Evolutionary conservation across 64 coral and sea anemone species (phyloP).

Genomic region (Montipora foliosa): DNA sequence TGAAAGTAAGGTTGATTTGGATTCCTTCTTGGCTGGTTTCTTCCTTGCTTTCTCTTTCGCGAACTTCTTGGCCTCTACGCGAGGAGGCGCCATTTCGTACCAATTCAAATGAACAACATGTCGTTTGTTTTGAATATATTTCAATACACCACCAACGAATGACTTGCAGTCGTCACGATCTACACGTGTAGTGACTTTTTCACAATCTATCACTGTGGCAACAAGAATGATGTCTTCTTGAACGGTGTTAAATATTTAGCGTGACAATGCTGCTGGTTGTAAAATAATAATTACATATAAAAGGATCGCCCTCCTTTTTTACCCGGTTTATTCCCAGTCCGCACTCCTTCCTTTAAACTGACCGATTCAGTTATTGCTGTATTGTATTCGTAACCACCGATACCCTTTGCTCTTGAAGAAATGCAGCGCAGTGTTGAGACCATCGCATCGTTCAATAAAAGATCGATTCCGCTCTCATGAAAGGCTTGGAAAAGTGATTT

Average conservation of each 20-base stretch:
- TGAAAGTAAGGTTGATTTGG: slow-evolving; percentile 6
- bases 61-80: background rate
- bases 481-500: no score
- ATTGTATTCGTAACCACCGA: no score
- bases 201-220: background rate
- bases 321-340: no score
- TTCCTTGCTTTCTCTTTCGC: slow-evolving; percentile 44
- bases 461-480: no score
- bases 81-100: slow-evolving; percentile 24
- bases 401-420: no score
- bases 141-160: background rate
- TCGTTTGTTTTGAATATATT: background rate
- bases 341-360: no score
- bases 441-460: no score
- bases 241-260: background rate
- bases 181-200: background rate
- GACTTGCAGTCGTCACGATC: background rate
- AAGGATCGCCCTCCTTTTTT: no score
- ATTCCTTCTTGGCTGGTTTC: slow-evolving; percentile 29
- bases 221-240: background rate
- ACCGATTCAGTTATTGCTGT: no score
- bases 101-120: background rate
- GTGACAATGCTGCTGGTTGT: background rate
- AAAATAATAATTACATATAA: no score
- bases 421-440: no score